phyloP scores from a whole-genome alignment of 2,888 invertebrate species.

The Pseudeuparius sepicola region DNA sequence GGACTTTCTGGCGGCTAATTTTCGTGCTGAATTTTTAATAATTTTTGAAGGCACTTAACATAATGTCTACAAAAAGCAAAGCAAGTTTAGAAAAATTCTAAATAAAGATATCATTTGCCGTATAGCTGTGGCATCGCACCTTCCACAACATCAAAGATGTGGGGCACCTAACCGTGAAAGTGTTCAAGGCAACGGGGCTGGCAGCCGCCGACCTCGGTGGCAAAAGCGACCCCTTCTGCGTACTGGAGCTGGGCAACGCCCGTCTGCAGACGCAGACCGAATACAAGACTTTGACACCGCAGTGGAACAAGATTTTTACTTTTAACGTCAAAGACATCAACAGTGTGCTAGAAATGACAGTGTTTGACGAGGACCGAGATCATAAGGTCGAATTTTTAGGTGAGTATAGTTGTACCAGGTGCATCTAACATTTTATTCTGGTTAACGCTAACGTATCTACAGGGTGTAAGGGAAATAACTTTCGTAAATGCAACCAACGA shows the following conservation, averaged over 20 bases:
- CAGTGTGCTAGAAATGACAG: slow-evolving; percentile 86
- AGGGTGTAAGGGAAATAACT: too few relatives aligned
- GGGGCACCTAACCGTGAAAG: slow-evolving; percentile 91
- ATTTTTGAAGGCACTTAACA: too few relatives aligned
- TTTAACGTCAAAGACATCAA: slow-evolving; percentile 97
- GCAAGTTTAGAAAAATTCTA: too few relatives aligned
- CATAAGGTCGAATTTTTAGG: slow-evolving; percentile 98
- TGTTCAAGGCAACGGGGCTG: slow-evolving; percentile 74
- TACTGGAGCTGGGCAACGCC: slow-evolving; percentile 88
- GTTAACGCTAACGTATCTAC: too few relatives aligned
- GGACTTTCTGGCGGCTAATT: too few relatives aligned
- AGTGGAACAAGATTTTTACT: slow-evolving; percentile 98
- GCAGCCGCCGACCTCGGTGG: slow-evolving; percentile 94
- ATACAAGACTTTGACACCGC: slow-evolving; percentile 92
- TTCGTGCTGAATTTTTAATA: too few relatives aligned
- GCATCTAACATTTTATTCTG: too few relatives aligned
- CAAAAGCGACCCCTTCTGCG: slow-evolving; percentile 98
- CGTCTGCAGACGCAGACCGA: slow-evolving; percentile 96
- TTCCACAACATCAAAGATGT: slow-evolving; percentile 73
- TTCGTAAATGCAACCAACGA: too few relatives aligned
- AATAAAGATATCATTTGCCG: too few relatives aligned
- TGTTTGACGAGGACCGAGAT: slow-evolving; percentile 95
- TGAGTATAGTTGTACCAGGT: slow-evolving; percentile 41
- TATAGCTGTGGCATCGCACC: slow-evolving; percentile 59
- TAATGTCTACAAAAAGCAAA: too few relatives aligned